phyloP scores from a whole-genome alignment of 2,797 vertebrate genomes.

The Morus bassanus region DNA sequence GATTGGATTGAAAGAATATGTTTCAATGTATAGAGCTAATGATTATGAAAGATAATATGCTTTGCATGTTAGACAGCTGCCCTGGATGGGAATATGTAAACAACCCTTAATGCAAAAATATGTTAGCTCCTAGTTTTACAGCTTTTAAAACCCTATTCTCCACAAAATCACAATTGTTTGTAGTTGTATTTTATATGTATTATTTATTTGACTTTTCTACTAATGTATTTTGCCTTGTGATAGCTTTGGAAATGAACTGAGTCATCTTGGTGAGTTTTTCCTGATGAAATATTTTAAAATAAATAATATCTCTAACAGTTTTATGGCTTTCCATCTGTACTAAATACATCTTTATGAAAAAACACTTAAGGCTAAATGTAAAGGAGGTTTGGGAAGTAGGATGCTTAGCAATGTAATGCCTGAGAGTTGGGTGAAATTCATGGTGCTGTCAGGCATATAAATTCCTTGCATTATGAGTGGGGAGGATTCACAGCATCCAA shows the following conservation, averaged over 20 bases:
- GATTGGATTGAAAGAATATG: background rate
- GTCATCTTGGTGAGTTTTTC: background rate
- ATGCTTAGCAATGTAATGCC: background rate
- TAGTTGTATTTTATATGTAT: background rate
- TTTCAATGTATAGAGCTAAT: background rate
- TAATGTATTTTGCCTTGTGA: constrained; percentile 11
- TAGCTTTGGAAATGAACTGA: constrained; percentile 20
- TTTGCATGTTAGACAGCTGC: background rate
- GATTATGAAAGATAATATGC: background rate
- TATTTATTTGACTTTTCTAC: constrained; percentile 12
- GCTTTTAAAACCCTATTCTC: background rate
- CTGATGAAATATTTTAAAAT: constrained; percentile 35
- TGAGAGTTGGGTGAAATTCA: background rate
- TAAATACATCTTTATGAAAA: background rate
- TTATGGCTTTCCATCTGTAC: constrained; percentile 47
- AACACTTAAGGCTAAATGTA: background rate
- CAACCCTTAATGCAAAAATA: background rate
- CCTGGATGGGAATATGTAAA: background rate
- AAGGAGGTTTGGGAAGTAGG: background rate
- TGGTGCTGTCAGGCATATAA: background rate
- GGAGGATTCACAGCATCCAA: background rate
- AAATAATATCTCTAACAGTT: constrained; percentile 33
- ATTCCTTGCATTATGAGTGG: background rate
- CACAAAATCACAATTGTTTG: background rate
- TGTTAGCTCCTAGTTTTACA: background rate